Evolutionary conservation across 2,888 invertebrate species (phyloP).

Genomic region (Mayetiola destructor): DNA sequence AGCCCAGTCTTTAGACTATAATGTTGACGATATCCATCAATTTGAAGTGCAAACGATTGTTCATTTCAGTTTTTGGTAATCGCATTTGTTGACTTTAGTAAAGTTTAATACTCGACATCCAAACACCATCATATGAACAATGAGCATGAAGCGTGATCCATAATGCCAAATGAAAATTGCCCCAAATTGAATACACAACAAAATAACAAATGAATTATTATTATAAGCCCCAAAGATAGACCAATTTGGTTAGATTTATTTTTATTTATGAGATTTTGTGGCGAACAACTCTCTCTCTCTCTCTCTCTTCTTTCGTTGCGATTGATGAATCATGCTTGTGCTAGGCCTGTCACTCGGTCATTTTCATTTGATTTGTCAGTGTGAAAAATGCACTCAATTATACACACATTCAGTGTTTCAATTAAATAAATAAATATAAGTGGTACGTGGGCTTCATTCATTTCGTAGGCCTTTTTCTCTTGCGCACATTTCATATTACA

Average conservation of each 20-base stretch:
- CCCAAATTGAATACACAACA: background rate
- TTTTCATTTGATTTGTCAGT: background rate
- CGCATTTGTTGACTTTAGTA: background rate
- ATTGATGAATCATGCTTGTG: background rate
- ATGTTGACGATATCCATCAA: slow-evolving; percentile 10
- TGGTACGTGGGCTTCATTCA: slow-evolving; percentile 3
- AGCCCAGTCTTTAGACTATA: background rate
- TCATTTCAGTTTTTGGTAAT: background rate
- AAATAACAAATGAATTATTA: slow-evolving; percentile 5
- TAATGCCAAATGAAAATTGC: background rate
- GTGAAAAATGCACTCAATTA: slow-evolving; percentile 5
- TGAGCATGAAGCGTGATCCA: background rate
- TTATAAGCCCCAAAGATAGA: background rate
- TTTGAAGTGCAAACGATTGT: background rate
- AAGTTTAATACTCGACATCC: background rate
- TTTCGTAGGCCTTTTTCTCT: background rate
- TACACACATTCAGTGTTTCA: background rate
- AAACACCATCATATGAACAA: background rate
- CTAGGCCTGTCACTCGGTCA: background rate
- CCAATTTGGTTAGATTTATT: slow-evolving; percentile 7
- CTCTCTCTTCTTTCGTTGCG: background rate
- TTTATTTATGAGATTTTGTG: slow-evolving; percentile 7
- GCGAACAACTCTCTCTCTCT: too few species aligned
- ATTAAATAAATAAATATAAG: too few species aligned
- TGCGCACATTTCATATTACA: too few species aligned